A percentile compares a stretch with the other conserved stretches of the same genome.
Evolutionary conservation across 2,888 invertebrate species (phyloP).

Genomic region (Drosophila antonietae): DNA sequence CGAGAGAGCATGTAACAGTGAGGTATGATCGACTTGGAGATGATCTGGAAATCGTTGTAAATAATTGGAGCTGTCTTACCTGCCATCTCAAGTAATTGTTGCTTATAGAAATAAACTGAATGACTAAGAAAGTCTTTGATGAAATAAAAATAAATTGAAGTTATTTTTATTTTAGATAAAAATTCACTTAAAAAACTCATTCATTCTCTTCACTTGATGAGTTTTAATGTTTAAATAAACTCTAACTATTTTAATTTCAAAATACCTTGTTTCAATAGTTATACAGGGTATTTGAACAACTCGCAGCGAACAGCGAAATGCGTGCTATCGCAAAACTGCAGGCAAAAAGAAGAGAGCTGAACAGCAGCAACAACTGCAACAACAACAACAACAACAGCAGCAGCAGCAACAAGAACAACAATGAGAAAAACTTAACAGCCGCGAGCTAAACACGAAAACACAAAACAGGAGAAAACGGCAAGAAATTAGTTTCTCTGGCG

Average conservation of each 20-base stretch:
- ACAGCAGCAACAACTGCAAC: constrained; percentile 16
- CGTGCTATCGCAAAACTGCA: constrained; percentile 40
- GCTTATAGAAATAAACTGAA: neutral
- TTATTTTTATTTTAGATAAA: no score
- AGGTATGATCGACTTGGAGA: neutral
- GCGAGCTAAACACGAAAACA: constrained; percentile 64
- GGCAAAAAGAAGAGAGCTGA: constrained; percentile 22
- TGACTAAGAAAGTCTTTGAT: neutral
- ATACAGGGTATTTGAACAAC: neutral
- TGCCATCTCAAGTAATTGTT: neutral
- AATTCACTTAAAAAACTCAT: no score
- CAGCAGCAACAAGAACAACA: constrained; percentile 25
- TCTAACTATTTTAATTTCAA: no score
- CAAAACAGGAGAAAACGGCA: constrained; percentile 55
- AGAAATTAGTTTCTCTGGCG: constrained; percentile 72
- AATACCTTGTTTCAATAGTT: neutral
- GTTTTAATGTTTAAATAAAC: neutral
- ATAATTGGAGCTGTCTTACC: neutral
- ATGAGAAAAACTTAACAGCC: constrained; percentile 64
- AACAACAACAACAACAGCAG: constrained; percentile 19
- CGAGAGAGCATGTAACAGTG: neutral
- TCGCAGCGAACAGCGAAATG: constrained; percentile 35
- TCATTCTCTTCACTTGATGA: no score
- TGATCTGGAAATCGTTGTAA: neutral
- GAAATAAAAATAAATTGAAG: no score